Conservation (phyloP, 2,113 vertebrate genomes). For the Hippoglossus stenolepis region DNA sequence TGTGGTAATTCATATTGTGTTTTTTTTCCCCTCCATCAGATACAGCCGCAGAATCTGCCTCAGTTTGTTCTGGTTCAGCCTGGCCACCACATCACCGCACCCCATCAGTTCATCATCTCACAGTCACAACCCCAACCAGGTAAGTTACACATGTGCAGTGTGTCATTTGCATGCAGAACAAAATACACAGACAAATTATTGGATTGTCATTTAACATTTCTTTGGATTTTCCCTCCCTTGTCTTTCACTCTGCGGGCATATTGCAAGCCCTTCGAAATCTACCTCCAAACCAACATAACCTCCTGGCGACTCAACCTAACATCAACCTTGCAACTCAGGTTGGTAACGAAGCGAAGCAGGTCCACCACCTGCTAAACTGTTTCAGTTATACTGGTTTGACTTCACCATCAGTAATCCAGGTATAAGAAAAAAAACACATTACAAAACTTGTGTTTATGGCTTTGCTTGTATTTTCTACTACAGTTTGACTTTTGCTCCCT, state of each 20-base stretch:
- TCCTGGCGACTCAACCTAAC: conserved; percentile 98
- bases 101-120: conserved; percentile 98
- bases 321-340: conserved; percentile 98
- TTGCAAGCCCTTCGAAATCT: conserved; percentile 92
- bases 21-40: conserved; percentile 86
- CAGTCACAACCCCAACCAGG: conserved; percentile 95
- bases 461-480: not conserved
- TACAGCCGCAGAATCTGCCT: conserved; percentile 97
- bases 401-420: not conserved
- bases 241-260: conserved; percentile 84
- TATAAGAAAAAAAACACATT: not conserved
- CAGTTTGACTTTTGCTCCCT: not conserved
- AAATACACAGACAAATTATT: not conserved
- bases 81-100: conserved; percentile 88
- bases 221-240: conserved; percentile 7
- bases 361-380: not conserved
- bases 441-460: not conserved
- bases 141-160: conserved; percentile 65
- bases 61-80: conserved; percentile 99
- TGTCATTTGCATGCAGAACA: not conserved
- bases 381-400: not conserved
- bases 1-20: not conserved
- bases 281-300: conserved; percentile 99
- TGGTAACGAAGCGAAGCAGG: conserved; percentile 27
- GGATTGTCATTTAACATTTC: not conserved